Evolutionary conservation across 2,113 vertebrate species (phyloP).

Genomic region (Guaruba guarouba): DNA sequence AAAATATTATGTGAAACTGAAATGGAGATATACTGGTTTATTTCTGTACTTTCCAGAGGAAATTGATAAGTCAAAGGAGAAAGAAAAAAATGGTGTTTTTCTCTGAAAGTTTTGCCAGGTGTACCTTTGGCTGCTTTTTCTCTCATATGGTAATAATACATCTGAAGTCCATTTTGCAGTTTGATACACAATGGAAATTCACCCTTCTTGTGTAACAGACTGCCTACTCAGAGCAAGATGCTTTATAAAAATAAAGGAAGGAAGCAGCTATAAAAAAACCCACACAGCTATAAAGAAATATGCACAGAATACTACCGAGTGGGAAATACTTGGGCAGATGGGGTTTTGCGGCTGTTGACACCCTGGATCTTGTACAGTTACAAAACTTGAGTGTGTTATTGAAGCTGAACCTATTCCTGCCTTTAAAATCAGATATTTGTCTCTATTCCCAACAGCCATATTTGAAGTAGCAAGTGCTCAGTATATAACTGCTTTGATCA

Average conservation of each 20-base stretch:
- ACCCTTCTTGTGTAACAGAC: not conserved
- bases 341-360: not conserved
- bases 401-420: not conserved
- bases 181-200: not conserved
- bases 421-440: not conserved
- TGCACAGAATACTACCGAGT: rapidly evolving
- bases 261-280: not conserved
- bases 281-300: not conserved
- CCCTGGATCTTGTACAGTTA: not conserved
- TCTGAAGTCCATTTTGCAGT: not conserved
- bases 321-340: not conserved
- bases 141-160: not conserved
- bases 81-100: not conserved
- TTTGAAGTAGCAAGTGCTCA: not conserved
- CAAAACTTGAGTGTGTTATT: not conserved
- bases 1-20: not conserved
- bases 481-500: not conserved
- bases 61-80: not conserved
- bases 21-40: not conserved
- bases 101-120: not conserved
- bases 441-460: not conserved
- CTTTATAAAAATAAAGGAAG: not conserved
- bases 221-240: not conserved
- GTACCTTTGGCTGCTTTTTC: not conserved
- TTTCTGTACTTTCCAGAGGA: not conserved